Base-by-base conservation (phyloP, 37 sponge, comb jelly and placozoan genomes). In the Dysidea cf. avara region DNA sequence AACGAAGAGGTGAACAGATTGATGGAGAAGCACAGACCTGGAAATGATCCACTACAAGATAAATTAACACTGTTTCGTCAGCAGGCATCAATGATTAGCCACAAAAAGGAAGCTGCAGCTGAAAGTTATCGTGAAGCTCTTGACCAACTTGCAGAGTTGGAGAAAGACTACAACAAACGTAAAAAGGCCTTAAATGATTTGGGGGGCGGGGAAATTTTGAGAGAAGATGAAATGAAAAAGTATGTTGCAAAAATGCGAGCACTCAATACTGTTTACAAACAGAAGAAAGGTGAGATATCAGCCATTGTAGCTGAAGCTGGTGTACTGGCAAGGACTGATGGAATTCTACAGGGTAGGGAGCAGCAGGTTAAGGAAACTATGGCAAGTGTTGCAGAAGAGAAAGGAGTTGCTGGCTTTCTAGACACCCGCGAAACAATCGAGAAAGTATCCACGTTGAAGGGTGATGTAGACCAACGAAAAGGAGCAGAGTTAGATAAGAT, bases 41-140 rank as follows among this genome's bases (percentile, higher is more conserved):
- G 87, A n/a, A 80, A 37, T 51, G 96, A 95, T 46, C 85, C 92
- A 12, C 26, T 58, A 1, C 72, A 90, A 29, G 91, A 96, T 58
- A 96, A 95, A 38, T 71, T 99, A 46, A 76, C 85, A n/a, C 71
- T 99, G 51, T 95, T 95, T 65, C 64, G 99, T 28, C 97, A 99
- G 74, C 96, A 96, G 54, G 96, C 96, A 12, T 79, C 83, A 32
- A 84, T 92, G 43, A 92, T 96, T 55, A 61, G 85, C 2, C 61
- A 77, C 56, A 96, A 96, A 71, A 87, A 79, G 47, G 78, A 88
- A 49, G 63, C 71, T 30, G 83, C 83, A 38, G 85, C 81, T 13
- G 82, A 85, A 4, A 38, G 32, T 28, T 81, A 75, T 43, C 73
- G 78, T 66, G 76, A 57, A 47, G 72, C 76, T 13, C 46, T 82